Evolutionary conservation across 2,888 invertebrate species (phyloP), one percentile per base, ranked within the genome.

Genomic region (Hydroisotoma schaefferi): DNA sequence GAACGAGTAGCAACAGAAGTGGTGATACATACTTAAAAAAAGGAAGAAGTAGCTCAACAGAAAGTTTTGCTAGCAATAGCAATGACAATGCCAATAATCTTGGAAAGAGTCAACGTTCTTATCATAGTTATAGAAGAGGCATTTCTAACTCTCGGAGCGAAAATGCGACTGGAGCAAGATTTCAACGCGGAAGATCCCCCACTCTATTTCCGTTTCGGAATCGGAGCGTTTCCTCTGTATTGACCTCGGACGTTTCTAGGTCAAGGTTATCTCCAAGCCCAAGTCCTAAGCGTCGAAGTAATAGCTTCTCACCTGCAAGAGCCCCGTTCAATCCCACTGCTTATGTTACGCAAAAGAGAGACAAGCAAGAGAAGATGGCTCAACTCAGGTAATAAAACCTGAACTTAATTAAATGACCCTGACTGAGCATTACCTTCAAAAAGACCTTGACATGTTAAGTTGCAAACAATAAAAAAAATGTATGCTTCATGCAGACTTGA

Each of bases 311-410:
- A n/a, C 55, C 57, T 38, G 28, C 56, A 15, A 26, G 55, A 15
- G 15, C 37, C 22, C 27, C 44, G 29, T 72, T 72, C 61, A 62
- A 72, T 59, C 72, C 72, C 8, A 72, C 72, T n/a, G 68, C 68
- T 2, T 72, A 69, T 55, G 59, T 70, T 1, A 20, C 40, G 1
- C 63, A 66, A 44, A 70, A 68, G 57, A 70, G 67, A 55, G 3
- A 43, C 27, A 65, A 64, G 23, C 67, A 65, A 48, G 59, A 61
- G 22, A 29, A 23, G 29, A 55, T 67, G 12, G 55, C 62, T 12
- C 33, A 63, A 47, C 10, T 63, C 8, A 67, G 71, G 71, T 68
- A 59, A 8, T 22, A 8, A 26, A 53, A 8, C 18, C 25, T 37
- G 22, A 6, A 4, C 27, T 53, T 28, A 29, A 27, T 51, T 51